Evolutionary conservation across 2,113 vertebrate genomes (phyloP).

Genomic region (Cairina moschata): DNA sequence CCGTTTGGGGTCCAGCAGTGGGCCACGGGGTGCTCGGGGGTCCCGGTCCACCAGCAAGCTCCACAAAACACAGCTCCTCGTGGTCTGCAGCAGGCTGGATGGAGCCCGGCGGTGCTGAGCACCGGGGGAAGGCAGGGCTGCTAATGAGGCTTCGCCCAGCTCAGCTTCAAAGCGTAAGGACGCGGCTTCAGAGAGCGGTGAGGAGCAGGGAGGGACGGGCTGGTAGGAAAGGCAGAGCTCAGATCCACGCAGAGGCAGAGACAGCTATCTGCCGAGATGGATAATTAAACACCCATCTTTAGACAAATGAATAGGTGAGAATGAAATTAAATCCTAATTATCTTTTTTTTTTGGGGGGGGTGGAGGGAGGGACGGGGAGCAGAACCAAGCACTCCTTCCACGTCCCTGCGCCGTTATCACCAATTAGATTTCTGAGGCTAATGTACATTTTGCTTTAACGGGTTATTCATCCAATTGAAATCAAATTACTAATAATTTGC

Average conservation of each 20-base stretch:
- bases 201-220: not conserved
- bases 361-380: not conserved
- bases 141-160: not conserved
- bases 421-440: conserved; percentile 54
- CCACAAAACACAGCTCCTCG: not conserved
- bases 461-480: conserved; percentile 81
- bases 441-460: conserved; percentile 54
- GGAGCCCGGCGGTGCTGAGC: fast-evolving
- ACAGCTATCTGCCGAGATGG: not conserved
- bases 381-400: not conserved
- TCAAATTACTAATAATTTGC: conserved; percentile 86
- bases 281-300: conserved; percentile 63
- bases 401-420: not conserved
- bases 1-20: not conserved
- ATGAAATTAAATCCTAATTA: conserved; percentile 31
- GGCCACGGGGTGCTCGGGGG: not conserved
- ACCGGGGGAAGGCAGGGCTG: fast-evolving
- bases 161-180: not conserved
- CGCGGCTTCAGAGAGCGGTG: not conserved
- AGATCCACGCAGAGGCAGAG: not conserved
- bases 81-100: not conserved
- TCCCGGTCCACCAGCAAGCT: no score
- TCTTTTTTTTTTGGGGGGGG: not conserved
- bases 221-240: not conserved
- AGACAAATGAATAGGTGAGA: conserved; percentile 47